Percentiles rank a stretch among this genome's conserved stretches.
Conservation (phyloP, 1,140 invertebrate genomes). For the Aphelenchoides fujianensis region DNA sequence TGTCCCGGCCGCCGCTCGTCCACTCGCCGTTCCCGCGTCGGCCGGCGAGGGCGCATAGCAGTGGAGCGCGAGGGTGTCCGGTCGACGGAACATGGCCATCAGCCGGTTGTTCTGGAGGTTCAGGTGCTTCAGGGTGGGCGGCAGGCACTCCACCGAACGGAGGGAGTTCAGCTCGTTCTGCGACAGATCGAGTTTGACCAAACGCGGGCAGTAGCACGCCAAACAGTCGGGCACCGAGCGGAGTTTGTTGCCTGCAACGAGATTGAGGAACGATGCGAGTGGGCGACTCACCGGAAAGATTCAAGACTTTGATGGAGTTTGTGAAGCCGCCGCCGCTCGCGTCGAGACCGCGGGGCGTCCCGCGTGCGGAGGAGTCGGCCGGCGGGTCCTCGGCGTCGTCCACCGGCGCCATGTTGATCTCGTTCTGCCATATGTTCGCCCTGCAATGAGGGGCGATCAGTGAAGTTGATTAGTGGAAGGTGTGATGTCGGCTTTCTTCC, state of each 20-base stretch:
- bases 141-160: constrained; percentile 84
- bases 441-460: too few relatives aligned
- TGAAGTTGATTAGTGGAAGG: too few relatives aligned
- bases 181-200: constrained; percentile 82
- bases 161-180: constrained; percentile 74
- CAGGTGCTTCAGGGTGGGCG: constrained; percentile 79
- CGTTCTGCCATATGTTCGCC: constrained; percentile 56
- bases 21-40: constrained; percentile 19
- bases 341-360: constrained; percentile 1
- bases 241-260: background rate
- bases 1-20: background rate
- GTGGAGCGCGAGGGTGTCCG: constrained; percentile 18
- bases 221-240: constrained; percentile 74
- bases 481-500: too few relatives aligned
- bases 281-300: constrained; percentile 72
- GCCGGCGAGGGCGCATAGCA: constrained; percentile 18
- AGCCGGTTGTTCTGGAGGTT: constrained; percentile 91
- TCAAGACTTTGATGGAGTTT: constrained; percentile 68
- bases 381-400: constrained; percentile 59
- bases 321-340: constrained; percentile 19
- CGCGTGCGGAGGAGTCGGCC: constrained; percentile 63
- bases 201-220: constrained; percentile 78
- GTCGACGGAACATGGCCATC: constrained; percentile 72
- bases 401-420: constrained; percentile 58
- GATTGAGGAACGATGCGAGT: background rate